phyloP scores from a whole-genome alignment of 37 sponge, comb jelly and placozoan genomes.

The Mnemiopsis leidyi region DNA sequence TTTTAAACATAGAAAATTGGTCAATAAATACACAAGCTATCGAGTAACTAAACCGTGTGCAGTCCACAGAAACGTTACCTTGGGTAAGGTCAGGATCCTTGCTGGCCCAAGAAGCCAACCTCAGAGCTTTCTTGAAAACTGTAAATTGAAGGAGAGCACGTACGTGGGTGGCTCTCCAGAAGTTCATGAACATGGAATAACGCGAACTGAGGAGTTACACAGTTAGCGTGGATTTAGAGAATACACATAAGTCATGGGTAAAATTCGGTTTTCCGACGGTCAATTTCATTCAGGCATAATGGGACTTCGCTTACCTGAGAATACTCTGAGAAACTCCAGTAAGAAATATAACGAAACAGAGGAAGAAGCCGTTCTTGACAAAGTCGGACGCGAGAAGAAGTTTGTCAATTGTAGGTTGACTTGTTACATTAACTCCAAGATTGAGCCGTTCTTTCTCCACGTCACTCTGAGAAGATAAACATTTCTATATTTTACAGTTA shows the following conservation, averaged over 20 bases:
- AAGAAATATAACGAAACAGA: slow-evolving; percentile 13
- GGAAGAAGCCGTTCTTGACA: slow-evolving; percentile 21
- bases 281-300: not conserved
- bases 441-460: not conserved
- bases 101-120: slow-evolving; percentile 43
- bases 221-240: no score
- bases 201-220: slow-evolving; percentile 5
- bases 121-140: slow-evolving; percentile 34
- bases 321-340: not conserved
- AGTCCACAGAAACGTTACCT: no score
- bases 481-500: no score
- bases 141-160: not conserved
- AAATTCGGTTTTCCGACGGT: no score
- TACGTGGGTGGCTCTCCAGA: slow-evolving; percentile 46
- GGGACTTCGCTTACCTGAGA: not conserved
- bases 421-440: not conserved
- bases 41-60: no score
- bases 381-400: not conserved
- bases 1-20: no score
- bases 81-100: slow-evolving; percentile 52
- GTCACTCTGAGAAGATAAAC: not conserved
- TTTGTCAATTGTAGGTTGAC: not conserved
- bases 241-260: no score
- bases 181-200: not conserved
- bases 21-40: no score